Conservation (phyloP, 1,140 invertebrate species). For the Ceratosolen fusciceps region DNA sequence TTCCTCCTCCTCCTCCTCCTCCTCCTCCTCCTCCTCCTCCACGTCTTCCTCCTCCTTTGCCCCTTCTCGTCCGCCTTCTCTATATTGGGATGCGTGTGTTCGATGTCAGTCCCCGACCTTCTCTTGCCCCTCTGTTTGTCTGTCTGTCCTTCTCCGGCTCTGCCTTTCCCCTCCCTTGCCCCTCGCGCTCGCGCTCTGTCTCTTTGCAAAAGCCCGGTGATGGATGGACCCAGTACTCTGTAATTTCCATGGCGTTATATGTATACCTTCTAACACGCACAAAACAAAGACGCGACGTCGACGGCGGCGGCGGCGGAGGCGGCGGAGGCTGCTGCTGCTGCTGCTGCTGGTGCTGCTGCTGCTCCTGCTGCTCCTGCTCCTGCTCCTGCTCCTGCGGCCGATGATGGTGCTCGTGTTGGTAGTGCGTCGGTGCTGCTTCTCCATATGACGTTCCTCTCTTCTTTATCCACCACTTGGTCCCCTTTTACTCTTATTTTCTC, state of each 20-base stretch:
- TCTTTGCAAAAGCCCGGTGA: conserved; percentile 56
- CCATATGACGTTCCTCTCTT: conserved; percentile 50
- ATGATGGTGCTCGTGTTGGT: no score
- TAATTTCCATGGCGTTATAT: conserved; percentile 71
- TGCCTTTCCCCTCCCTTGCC: neutral
- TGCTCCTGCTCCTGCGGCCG: no score
- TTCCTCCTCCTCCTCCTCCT: conserved; percentile 2
- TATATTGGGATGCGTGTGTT: no score
- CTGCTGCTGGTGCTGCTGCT: no score
- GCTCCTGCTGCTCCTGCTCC: no score
- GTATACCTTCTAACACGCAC: conserved; percentile 64
- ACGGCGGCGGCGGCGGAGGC: no score
- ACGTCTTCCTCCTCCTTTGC: no score
- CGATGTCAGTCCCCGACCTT: no score
- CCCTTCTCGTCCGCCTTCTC: no score
- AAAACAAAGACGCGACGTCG: conserved; percentile 42
- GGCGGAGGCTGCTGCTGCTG: neutral
- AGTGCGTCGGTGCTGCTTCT: conserved; percentile 25
- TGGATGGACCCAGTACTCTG: conserved; percentile 68
- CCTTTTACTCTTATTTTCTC: neutral
- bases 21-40: neutral
- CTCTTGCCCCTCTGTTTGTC: neutral
- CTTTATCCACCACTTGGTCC: conserved; percentile 52
- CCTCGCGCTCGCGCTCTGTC: neutral
- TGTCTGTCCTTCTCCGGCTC: neutral